Percentiles rank a stretch among this genome's conserved stretches.
Conservation (phyloP, 2,797 vertebrate species). For the Clarias pachynema region DNA sequence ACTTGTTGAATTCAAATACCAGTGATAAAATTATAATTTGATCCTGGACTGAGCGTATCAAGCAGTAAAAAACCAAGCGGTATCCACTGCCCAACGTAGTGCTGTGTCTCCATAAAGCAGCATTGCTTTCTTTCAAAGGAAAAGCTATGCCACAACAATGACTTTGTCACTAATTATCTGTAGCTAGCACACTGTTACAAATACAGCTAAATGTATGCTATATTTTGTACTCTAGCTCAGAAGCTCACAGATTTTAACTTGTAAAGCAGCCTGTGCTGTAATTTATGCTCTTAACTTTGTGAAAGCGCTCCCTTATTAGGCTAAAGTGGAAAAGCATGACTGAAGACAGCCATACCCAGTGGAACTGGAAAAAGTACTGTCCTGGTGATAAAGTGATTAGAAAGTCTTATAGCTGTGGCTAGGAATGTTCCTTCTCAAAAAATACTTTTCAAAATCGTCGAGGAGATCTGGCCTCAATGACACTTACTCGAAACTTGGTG, state of each 20-base stretch:
- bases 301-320: background rate
- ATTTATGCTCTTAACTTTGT: background rate
- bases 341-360: background rate
- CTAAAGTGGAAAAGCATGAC: background rate
- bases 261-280: background rate
- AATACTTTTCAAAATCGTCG: background rate
- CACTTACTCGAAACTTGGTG: conserved; percentile 47
- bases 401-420: background rate
- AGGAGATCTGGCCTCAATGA: conserved; percentile 18
- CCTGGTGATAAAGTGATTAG: background rate
- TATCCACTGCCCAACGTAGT: background rate
- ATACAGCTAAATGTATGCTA: background rate
- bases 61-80: background rate
- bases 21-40: background rate
- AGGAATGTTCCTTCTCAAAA: background rate
- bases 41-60: background rate
- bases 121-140: background rate
- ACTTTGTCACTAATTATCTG: background rate
- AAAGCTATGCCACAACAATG: background rate
- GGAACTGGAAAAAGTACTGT: background rate
- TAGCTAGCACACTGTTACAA: background rate
- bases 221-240: background rate
- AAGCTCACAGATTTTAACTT: background rate
- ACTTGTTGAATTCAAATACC: background rate
- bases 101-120: background rate